Conservation (phyloP, 1,140 invertebrate genomes). For the Heliconius nattereri region DNA sequence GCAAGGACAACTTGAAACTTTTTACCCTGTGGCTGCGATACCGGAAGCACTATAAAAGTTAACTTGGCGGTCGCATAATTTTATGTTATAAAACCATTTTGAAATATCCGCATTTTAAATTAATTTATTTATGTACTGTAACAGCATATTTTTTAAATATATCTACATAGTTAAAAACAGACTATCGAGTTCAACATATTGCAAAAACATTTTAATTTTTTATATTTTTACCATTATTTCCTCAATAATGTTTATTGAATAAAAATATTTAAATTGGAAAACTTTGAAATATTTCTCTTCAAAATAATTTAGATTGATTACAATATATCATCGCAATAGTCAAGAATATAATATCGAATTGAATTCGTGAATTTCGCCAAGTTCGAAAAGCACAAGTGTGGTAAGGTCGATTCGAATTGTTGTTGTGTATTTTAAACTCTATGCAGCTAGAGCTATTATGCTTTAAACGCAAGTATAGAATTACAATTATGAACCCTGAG, state of each 20-base stretch:
- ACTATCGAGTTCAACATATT: too few relatives aligned
- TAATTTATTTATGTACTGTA: neutral
- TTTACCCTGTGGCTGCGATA: constrained; percentile 9
- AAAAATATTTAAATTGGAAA: too few relatives aligned
- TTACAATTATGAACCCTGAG: too few relatives aligned
- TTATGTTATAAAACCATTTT: neutral
- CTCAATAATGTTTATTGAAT: too few relatives aligned
- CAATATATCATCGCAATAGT: constrained; percentile 1
- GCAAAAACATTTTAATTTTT: too few relatives aligned
- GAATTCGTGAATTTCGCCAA: neutral
- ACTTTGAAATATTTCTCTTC: too few relatives aligned
- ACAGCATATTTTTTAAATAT: too few relatives aligned
- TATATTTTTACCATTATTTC: too few relatives aligned
- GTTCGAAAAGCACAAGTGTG: neutral
- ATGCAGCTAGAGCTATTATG: neutral
- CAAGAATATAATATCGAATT: neutral
- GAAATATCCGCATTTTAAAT: neutral
- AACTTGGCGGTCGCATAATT: constrained; percentile 5
- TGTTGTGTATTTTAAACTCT: neutral
- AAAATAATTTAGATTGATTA: too few relatives aligned
- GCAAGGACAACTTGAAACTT: constrained; percentile 11
- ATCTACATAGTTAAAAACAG: too few relatives aligned
- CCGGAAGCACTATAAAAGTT: constrained; percentile 14
- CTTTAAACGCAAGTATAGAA: neutral
- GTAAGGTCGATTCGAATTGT: neutral